These are phyloP conservation scores for Pseudobourletiella spinata DNA, from an alignment of 1,140 invertebrate genomes.

Conservation along the genomic window DNA sequence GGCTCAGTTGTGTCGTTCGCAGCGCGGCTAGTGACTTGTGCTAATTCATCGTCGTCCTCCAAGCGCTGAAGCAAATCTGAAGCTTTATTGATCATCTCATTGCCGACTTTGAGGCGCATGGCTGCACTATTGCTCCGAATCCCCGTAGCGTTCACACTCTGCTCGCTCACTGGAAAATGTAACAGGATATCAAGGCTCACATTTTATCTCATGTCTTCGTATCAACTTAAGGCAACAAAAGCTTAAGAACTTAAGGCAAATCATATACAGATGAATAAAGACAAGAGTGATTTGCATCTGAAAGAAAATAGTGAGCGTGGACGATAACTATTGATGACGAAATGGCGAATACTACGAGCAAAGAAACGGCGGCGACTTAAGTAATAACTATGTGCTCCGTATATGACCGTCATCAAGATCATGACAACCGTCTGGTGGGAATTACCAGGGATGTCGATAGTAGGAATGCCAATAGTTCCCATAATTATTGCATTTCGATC, in stretches of 20 bases:
- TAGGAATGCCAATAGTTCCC: constrained; percentile 24
- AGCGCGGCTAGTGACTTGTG: neutral
- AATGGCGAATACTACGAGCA: too few species aligned
- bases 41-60: constrained; percentile 28
- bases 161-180: neutral
- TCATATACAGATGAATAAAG: too few species aligned
- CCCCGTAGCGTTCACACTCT: neutral
- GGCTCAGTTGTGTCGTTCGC: neutral
- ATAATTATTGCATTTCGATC: constrained; percentile 27
- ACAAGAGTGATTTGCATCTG: too few species aligned
- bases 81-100: constrained; percentile 35
- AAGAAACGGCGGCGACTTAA: too few species aligned
- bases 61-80: constrained; percentile 33
- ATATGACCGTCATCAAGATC: too few species aligned
- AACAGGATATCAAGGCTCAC: too few species aligned
- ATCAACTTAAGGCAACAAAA: too few species aligned
- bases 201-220: too few species aligned
- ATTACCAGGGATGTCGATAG: constrained; percentile 6
- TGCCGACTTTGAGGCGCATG: constrained; percentile 34
- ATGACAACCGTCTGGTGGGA: neutral
- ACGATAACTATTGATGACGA: too few species aligned
- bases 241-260: too few species aligned
- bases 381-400: too few species aligned
- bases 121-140: constrained; percentile 24
- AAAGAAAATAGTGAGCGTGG: too few species aligned